Base-by-base conservation (phyloP, 2,113 vertebrate species). In the Syrmaticus mikado region DNA sequence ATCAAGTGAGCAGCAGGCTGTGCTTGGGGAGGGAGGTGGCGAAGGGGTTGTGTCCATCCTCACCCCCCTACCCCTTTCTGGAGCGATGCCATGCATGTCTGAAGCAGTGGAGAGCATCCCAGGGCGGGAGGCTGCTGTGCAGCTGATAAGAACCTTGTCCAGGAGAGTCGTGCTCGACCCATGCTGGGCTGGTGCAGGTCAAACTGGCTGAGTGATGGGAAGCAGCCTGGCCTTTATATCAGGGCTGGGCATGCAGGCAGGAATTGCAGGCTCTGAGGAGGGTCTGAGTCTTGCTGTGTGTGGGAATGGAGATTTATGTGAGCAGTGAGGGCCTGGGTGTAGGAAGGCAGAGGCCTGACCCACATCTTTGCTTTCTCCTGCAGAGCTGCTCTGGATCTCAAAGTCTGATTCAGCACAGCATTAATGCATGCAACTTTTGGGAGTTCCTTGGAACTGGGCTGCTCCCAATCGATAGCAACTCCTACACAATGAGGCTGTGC, bases 1-100 rank as follows among this genome's bases (percentile, higher is more conserved):
- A 92, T 83, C 57, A 92, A 95, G 87, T 36, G 91, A 94, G 92
- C 94, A 87, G 85, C 79, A 18, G 82, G 16, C 20, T 48, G 46
- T 22, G 46, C 17, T 17, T 16, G 53, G 53, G 53, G 16, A 25
- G 28, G 28, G 28, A 14, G 13, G 15, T 11, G 27, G 27, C 2
- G 58, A 21, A 21, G n/a, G 58, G 21, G 13, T 24, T 13, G 13
- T 14, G 34, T 14, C 13, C 8, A 6, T 36, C 36, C 58, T 61
- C 21, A 8, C 34, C 58, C 22, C 58, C 34, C 22, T 10, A 12
- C 34, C 58, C 58, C 13, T 25, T 15, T 6, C 21, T 61, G 53
- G 53, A 30, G 28, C 22, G 13, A 34, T 36, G 58, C 8, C 13
- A 25, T 36, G 34, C 10, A 13, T 34, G 34, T 22, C 21, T 32